A percentile compares a stretch with the other conserved stretches of the same genome.
Conservation (phyloP, 2,797 vertebrate genomes). For the Spinibarbus caldwelli region DNA sequence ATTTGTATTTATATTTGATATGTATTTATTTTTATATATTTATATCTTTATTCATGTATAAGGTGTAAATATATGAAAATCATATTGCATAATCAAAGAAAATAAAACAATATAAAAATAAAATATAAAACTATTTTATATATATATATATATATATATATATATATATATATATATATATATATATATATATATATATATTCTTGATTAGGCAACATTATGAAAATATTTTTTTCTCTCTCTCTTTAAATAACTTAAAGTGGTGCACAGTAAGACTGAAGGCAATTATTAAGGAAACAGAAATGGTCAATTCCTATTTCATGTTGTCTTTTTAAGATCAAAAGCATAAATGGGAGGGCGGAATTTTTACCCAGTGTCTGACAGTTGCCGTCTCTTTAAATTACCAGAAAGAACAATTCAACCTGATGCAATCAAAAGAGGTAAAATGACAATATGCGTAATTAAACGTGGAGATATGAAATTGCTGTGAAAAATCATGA, state of each 20-base stretch:
- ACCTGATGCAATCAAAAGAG: constrained; percentile 30
- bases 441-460: constrained; percentile 25
- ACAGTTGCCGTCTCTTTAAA: constrained; percentile 36
- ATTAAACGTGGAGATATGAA: constrained; percentile 32
- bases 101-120: no score
- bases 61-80: no score
- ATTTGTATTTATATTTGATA: not conserved
- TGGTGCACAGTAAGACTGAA: not conserved
- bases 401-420: constrained; percentile 29
- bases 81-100: not conserved
- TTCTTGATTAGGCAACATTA: not conserved
- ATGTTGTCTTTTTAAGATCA: constrained; percentile 15
- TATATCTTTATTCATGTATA: no score
- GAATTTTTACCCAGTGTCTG: not conserved
- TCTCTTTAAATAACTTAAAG: not conserved
- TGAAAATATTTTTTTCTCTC: not conserved
- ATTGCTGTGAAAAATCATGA: constrained; percentile 23
- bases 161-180: not conserved
- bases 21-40: not conserved
- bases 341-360: not conserved
- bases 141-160: no score
- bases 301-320: not conserved
- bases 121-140: not conserved
- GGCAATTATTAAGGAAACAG: not conserved
- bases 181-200: not conserved